Base-by-base conservation (phyloP, 1,140 invertebrate genomes). In the Leptopilina boulardi region DNA sequence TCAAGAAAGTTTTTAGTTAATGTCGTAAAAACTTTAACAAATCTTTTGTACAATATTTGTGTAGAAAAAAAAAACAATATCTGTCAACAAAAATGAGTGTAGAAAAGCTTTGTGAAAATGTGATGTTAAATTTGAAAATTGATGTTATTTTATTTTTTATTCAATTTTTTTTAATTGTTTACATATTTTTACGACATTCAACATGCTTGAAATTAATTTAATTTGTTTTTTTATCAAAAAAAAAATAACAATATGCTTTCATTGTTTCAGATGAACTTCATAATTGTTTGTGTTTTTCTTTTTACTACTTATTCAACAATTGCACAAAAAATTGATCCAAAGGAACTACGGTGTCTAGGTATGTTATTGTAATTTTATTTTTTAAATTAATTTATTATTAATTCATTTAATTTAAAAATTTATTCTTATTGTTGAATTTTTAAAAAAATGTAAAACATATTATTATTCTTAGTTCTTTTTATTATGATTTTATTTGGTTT, bases 271-370 rank as follows among this genome's bases (percentile, higher is more conserved):
- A 66, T 66, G 59, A 13, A 66, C 23, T 30, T 66, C 2, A 8
- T 66, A 30, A 30, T 66, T 30, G 26, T 66, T 5, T 34, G 26
- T 66, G 59, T 66, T 1, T 8, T 66, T 66, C 26, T 76, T 56
- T 73, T 44, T 54, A 44, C 47, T 13, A 23, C 71, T 38, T 38
- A 73, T 21, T 54, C 71, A 13, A 2, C 42, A 10, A 59, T 11
- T 21, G 75, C 79, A 30, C 54, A 80, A 47, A 79, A 85, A 38
- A 81, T 88, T n/a, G 80, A 88, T 73, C 0, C 70, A n/a, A 82
- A 84, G 15, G 78, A 86, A 77, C 77, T 89, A 19, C 82, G 79
- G 82, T 89, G 88, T 82, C 86, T 88, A 80, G 83, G 87, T 89
- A 80, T 75, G 75, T 73, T 6, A 51, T n/a, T n/a, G n/a, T 47